Percentiles rank a stretch among this genome's conserved stretches.
phyloP scores from a whole-genome alignment of 2,888 invertebrate genomes.

The Mythimna impura region DNA sequence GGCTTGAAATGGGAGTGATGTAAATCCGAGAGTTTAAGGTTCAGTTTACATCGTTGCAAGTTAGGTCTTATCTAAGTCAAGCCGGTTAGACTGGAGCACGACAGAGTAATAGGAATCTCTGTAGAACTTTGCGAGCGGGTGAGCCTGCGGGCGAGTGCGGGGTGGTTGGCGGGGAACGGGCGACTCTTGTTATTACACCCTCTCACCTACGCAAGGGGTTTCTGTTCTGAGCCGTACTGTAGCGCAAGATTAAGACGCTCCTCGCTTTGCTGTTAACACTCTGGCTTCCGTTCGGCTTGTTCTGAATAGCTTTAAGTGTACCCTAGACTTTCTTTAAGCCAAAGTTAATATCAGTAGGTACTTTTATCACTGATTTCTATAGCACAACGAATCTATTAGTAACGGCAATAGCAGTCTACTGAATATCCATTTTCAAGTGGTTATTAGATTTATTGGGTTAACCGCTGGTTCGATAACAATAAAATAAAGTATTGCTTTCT shows the following conservation, averaged over 20 bases:
- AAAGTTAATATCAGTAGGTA: slow-evolving; percentile 67
- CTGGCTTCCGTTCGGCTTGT: slow-evolving; percentile 79
- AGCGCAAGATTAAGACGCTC: slow-evolving; percentile 88
- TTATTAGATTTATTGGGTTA: slow-evolving; percentile 1
- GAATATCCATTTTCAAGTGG: slow-evolving; percentile 1
- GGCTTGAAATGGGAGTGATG: slow-evolving; percentile 69
- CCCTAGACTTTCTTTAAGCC: slow-evolving; percentile 72
- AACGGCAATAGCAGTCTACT: slow-evolving; percentile 3
- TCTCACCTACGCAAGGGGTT: slow-evolving; percentile 88
- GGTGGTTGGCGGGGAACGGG: slow-evolving; percentile 75
- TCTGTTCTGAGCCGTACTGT: slow-evolving; percentile 83
- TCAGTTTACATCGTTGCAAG: slow-evolving; percentile 78
- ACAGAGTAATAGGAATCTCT: slow-evolving; percentile 86
- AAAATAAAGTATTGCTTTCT: slow-evolving; percentile 15
- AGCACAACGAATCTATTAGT: slow-evolving; percentile 2
- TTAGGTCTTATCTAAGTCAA: slow-evolving; percentile 84
- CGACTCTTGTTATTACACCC: slow-evolving; percentile 88
- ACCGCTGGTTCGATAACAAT: slow-evolving; percentile 9
- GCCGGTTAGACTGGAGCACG: slow-evolving; percentile 82
- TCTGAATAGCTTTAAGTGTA: slow-evolving; percentile 78
- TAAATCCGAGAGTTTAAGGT: slow-evolving; percentile 75
- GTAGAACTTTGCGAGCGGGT: slow-evolving; percentile 84
- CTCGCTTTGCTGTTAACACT: slow-evolving; percentile 85
- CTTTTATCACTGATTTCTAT: slow-evolving; percentile 5
- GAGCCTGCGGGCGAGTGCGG: slow-evolving; percentile 80